Evolutionary conservation across 2,888 invertebrate species (phyloP).

Genomic region (Rhabditoides inermis): DNA sequence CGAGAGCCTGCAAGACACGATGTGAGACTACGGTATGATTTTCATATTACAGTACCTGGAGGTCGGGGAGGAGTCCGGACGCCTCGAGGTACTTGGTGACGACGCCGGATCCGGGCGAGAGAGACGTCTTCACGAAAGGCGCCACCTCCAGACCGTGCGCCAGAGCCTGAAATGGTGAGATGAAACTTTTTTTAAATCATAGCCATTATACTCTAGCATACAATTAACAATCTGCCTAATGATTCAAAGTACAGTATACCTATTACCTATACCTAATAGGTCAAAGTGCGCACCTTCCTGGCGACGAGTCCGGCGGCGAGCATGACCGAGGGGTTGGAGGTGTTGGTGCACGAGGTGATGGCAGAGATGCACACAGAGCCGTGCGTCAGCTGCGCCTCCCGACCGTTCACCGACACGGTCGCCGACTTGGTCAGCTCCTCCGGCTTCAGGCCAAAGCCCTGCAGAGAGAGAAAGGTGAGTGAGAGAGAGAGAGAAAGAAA

Average conservation of each 20-base stretch:
- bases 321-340: slow-evolving; percentile 96
- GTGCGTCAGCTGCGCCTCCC: slow-evolving; percentile 18
- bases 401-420: slow-evolving; percentile 18
- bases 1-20: slow-evolving; percentile 34
- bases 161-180: slow-evolving; percentile 56
- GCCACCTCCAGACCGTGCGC: slow-evolving; percentile 77
- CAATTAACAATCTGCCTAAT: no score
- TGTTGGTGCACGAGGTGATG: slow-evolving; percentile 95
- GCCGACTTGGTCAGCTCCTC: slow-evolving; percentile 34
- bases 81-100: slow-evolving; percentile 82
- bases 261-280: no score
- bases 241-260: no score
- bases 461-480: no score
- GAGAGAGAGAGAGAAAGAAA: no score
- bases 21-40: slow-evolving; percentile 14
- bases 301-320: slow-evolving; percentile 72
- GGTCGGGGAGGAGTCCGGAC: slow-evolving; percentile 79
- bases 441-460: slow-evolving; percentile 44
- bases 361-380: slow-evolving; percentile 90
- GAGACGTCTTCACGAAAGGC: slow-evolving; percentile 89
- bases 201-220: no score
- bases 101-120: slow-evolving; percentile 90
- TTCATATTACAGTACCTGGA: slow-evolving; percentile 77
- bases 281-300: slow-evolving; percentile 31
- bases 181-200: neutral